Evolutionary conservation across 92 coral and sea anemone genomes (phyloP).

Genomic region (Virgularia gustaviana): DNA sequence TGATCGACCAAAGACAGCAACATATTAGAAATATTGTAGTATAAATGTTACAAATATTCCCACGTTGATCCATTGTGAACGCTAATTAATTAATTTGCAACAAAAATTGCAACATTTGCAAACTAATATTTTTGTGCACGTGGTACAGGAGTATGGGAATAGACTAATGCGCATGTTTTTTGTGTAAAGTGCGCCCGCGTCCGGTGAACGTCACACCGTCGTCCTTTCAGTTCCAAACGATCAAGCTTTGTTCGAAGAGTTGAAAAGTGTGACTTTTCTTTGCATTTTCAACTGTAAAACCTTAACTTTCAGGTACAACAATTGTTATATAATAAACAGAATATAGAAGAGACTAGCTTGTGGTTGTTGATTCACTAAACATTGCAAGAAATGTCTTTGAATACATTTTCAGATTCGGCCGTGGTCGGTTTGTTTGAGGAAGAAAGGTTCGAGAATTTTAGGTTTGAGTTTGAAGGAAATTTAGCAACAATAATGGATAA

Average conservation of each 20-base stretch:
- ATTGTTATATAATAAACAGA: too few relatives aligned
- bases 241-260: neutral
- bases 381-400: constrained; percentile 26
- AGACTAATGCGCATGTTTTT: neutral
- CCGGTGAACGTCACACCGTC: constrained; percentile 12
- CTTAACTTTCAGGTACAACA: neutral
- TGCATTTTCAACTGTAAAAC: neutral
- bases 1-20: constrained; percentile 44
- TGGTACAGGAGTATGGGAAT: too few relatives aligned
- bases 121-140: neutral
- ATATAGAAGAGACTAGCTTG: neutral
- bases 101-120: constrained; percentile 1
- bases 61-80: constrained; percentile 45
- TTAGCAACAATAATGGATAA: neutral
- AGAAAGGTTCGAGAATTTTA: too few relatives aligned
- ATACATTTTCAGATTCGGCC: constrained; percentile 6
- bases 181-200: neutral
- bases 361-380: neutral
- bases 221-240: neutral
- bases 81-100: too few relatives aligned
- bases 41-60: neutral
- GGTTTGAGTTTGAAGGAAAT: neutral
- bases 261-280: neutral
- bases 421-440: neutral
- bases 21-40: constrained; percentile 2